A percentile compares a stretch with the other conserved stretches of the same genome.
These are phyloP conservation scores for Origma solitaria DNA, from an alignment of 2,113 vertebrate genomes.

Conservation along the genomic window DNA sequence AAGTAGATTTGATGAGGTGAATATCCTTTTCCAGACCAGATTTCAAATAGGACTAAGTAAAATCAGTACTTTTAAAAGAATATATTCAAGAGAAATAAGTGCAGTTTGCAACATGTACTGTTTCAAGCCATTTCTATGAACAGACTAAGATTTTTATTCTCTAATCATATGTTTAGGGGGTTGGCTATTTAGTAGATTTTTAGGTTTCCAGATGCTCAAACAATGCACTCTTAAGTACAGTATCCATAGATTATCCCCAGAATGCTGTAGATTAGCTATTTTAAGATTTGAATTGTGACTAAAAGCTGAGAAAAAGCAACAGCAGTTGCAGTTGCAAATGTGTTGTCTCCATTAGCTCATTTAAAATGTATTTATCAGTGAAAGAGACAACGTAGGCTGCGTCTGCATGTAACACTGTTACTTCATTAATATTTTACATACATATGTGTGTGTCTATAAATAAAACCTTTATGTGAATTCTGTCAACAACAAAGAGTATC, in stretches of 20 bases:
- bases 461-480: constrained; percentile 68
- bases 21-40: constrained; percentile 15
- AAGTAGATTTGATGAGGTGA: constrained; percentile 50
- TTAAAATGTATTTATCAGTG: constrained; percentile 73
- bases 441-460: constrained; percentile 52
- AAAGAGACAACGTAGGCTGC: constrained; percentile 68
- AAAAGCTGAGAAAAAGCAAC: constrained; percentile 67
- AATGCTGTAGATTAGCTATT: constrained; percentile 74
- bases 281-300: constrained; percentile 75
- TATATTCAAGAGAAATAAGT: not conserved
- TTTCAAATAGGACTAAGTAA: constrained; percentile 38
- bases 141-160: constrained; percentile 74
- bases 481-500: constrained; percentile 48
- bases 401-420: constrained; percentile 66
- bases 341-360: constrained; percentile 71
- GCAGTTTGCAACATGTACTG: constrained; percentile 31
- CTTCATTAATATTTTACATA: constrained; percentile 74
- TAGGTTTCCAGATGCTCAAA: constrained; percentile 77
- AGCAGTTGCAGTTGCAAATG: constrained; percentile 70
- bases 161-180: constrained; percentile 78
- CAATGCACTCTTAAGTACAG: constrained; percentile 71
- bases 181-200: constrained; percentile 72
- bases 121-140: constrained; percentile 65
- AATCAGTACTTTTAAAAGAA: constrained; percentile 29
- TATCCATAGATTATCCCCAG: constrained; percentile 66